Evolutionary conservation across 1,140 invertebrate species (phyloP).

Genomic region (Aculops lycopersici): DNA sequence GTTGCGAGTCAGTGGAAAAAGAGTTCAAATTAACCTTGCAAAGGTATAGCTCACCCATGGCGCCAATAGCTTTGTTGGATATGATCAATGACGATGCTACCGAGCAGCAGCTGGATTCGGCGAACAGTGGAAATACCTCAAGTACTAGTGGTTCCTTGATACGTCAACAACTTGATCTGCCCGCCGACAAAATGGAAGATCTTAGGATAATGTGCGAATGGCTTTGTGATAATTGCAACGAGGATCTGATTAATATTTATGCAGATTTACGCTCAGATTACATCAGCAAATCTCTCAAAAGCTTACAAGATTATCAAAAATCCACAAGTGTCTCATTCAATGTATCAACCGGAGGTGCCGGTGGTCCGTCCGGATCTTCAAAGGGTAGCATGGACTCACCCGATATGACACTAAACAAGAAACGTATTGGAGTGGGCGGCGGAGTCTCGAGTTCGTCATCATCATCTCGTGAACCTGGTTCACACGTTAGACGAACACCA

Average conservation of each 20-base stretch:
- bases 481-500: neutral
- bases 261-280: slow-evolving; percentile 36
- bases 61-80: slow-evolving; percentile 48
- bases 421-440: neutral
- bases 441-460: too few species aligned
- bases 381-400: neutral
- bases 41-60: slow-evolving; percentile 49
- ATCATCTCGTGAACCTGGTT: slow-evolving; percentile 2
- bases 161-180: slow-evolving; percentile 5
- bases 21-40: slow-evolving; percentile 57
- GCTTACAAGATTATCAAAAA: slow-evolving; percentile 35
- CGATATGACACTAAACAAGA: neutral
- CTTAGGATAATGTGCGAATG: slow-evolving; percentile 46
- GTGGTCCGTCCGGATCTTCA: neutral
- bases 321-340: slow-evolving; percentile 14
- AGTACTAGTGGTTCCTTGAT: neutral
- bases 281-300: slow-evolving; percentile 35
- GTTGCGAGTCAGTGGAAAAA: slow-evolving; percentile 35
- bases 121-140: neutral
- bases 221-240: slow-evolving; percentile 38
- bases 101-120: neutral
- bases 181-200: slow-evolving; percentile 29
- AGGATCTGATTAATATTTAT: slow-evolving; percentile 47
- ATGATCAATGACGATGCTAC: slow-evolving; percentile 21
- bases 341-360: neutral